A percentile compares a stretch with the other conserved stretches of the same genome.
Conservation (phyloP, 2,113 vertebrate genomes). For the Nyctibius bracteatus region DNA sequence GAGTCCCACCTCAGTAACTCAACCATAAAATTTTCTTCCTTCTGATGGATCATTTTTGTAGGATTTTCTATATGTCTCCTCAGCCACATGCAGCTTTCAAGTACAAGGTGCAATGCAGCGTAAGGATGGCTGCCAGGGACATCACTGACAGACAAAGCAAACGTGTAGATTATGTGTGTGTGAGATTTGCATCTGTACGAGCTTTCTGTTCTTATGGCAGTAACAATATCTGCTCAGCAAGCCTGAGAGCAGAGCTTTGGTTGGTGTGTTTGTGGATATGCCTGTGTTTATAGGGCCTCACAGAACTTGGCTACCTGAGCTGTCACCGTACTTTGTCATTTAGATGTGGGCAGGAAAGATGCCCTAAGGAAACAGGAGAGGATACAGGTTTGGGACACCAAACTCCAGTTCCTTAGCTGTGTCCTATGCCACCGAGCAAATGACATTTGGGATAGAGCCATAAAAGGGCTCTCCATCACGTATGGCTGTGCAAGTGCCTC, state of each 20-base stretch:
- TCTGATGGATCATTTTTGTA: not conserved
- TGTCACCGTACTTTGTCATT: accelerated
- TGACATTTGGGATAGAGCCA: accelerated
- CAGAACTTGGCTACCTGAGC: not conserved
- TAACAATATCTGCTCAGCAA: accelerated
- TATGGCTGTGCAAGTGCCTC: not conserved
- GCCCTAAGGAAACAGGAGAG: not conserved
- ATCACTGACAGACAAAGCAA: not conserved
- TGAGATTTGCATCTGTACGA: accelerated
- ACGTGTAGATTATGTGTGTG: accelerated
- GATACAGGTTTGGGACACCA: not conserved
- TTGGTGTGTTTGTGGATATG: accelerated
- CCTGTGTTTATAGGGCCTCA: accelerated
- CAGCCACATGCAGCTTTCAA: not conserved
- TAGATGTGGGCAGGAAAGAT: not conserved
- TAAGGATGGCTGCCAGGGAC: not conserved
- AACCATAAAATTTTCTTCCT: not conserved
- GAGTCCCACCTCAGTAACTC: not conserved
- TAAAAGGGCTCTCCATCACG: accelerated
- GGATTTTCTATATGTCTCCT: not conserved
- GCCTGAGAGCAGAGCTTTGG: not conserved
- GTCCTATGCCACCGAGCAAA: not conserved
- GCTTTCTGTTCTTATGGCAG: accelerated
- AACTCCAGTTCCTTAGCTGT: no score
- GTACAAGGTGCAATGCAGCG: accelerated